A percentile compares a stretch with the other conserved stretches of the same genome.
Evolutionary conservation across 1,140 invertebrate genomes (phyloP).

Genomic region (Pemphigus obesinymphae): DNA sequence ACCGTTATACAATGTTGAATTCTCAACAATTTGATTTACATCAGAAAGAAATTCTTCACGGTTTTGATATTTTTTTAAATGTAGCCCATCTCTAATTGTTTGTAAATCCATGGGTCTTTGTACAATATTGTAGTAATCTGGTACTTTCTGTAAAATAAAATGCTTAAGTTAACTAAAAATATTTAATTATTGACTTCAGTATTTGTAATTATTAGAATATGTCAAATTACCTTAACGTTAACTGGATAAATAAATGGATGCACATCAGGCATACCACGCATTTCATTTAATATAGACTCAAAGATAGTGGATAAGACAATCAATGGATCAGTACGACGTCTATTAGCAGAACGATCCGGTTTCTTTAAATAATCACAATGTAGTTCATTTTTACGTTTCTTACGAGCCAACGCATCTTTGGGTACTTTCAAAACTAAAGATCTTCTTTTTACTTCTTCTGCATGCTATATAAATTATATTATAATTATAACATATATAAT

Average conservation of each 20-base stretch:
- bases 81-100: constrained; percentile 87
- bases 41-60: constrained; percentile 91
- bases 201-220: too few species aligned
- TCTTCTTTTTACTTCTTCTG: constrained; percentile 72
- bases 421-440: constrained; percentile 79
- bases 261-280: constrained; percentile 87
- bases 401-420: constrained; percentile 67
- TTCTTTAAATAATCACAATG: constrained; percentile 92
- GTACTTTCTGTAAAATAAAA: constrained; percentile 60
- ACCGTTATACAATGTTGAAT: constrained; percentile 91
- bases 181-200: constrained; percentile 36
- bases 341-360: constrained; percentile 80
- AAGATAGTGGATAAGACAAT: constrained; percentile 90
- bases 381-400: constrained; percentile 64
- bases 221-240: constrained; percentile 81
- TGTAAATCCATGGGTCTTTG: constrained; percentile 94
- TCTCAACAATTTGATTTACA: constrained; percentile 93
- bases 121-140: constrained; percentile 91
- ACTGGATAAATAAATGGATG: constrained; percentile 92
- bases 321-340: constrained; percentile 92
- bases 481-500: not conserved
- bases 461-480: constrained; percentile 57
- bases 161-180: not conserved
- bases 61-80: constrained; percentile 88
- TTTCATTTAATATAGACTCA: constrained; percentile 89